Percentiles rank a stretch among this genome's conserved stretches.
Conservation (phyloP, 64 coral and sea anemone genomes). For the Porites australiensis region DNA sequence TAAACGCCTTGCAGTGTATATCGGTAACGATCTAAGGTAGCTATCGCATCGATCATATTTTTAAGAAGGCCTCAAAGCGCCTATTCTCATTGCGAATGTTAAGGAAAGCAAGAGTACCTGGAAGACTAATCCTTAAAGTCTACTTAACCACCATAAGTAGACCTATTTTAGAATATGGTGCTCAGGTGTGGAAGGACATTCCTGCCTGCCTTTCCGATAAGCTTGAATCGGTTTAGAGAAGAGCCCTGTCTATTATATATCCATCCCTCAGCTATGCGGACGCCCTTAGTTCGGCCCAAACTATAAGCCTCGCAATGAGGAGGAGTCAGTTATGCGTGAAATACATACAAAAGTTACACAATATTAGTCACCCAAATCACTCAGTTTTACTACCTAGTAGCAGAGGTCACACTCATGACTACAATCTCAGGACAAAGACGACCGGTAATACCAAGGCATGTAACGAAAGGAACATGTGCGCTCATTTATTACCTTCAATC, state of each 20-base stretch:
- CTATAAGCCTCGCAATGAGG: neutral
- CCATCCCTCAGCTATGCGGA: too few species aligned
- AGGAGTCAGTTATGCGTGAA: neutral
- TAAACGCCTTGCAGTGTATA: too few species aligned
- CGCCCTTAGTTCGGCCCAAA: too few species aligned
- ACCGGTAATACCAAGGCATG: neutral
- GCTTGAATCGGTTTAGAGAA: too few species aligned
- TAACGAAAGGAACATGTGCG: neutral
- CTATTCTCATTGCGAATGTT: too few species aligned
- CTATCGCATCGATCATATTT: too few species aligned
- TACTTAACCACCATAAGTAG: neutral
- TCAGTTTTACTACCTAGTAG: neutral
- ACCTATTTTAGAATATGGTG: neutral
- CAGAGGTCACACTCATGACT: neutral
- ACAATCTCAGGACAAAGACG: neutral
- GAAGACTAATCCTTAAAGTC: too few species aligned
- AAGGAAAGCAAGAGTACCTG: too few species aligned
- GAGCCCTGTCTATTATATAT: too few species aligned
- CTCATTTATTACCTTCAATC: too few species aligned
- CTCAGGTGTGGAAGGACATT: neutral
- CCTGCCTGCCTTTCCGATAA: slow-evolving; percentile 5
- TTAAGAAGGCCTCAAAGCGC: too few species aligned
- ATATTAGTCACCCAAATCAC: neutral
- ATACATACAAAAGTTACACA: neutral
- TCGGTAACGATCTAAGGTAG: too few species aligned